phyloP scores from a whole-genome alignment of 2,797 vertebrate genomes.

The Allobates femoralis region DNA sequence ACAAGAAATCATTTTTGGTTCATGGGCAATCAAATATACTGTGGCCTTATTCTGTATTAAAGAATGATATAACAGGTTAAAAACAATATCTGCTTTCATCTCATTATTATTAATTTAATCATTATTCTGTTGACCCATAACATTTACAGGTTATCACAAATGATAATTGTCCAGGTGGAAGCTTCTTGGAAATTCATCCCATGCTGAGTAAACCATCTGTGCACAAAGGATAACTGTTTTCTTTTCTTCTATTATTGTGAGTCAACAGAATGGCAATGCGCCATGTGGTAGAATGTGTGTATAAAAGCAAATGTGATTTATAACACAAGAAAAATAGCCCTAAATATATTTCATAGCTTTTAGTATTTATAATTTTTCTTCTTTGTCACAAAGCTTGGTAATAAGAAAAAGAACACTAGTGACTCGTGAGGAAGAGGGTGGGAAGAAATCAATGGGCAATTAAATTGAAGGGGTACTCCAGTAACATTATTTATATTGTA shows the following conservation, averaged over 20 bases:
- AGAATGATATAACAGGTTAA: background rate
- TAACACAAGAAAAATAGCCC: background rate
- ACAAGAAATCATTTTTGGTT: background rate
- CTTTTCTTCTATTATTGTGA: background rate
- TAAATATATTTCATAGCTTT: background rate
- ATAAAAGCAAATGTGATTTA: background rate
- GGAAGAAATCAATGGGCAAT: background rate
- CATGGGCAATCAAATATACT: background rate
- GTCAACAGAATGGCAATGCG: background rate
- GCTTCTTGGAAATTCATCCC: background rate
- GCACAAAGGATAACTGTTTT: background rate
- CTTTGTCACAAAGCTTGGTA: background rate
- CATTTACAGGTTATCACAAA: background rate
- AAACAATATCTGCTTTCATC: background rate
- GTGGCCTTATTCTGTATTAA: background rate
- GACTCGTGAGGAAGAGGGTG: background rate
- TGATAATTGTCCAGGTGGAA: slow-evolving; percentile 15
- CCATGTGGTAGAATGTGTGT: background rate
- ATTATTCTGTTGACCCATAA: background rate
- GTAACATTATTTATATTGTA: too few species aligned
- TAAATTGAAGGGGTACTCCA: too few species aligned
- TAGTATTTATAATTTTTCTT: background rate
- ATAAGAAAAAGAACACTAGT: background rate
- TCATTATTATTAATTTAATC: slow-evolving; percentile 10
- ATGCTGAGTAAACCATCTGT: background rate